Evolutionary conservation across 2,797 vertebrate genomes (phyloP), one percentile per base, ranked within the genome.

Genomic region (Yasuhikotakia modesta): DNA sequence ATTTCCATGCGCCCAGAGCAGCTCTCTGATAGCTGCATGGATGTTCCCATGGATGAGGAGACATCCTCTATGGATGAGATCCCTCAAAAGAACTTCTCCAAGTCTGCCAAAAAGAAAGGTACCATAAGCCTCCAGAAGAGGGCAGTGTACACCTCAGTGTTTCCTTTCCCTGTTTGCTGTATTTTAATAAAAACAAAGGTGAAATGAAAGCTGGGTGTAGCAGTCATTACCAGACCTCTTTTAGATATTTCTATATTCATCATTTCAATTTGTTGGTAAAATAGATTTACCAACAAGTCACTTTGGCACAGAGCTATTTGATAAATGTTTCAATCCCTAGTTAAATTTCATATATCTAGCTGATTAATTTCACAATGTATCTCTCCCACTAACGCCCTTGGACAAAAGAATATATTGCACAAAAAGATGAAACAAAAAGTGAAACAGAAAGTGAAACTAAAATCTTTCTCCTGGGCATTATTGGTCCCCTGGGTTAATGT

Each of bases 71-170:
- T 90, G 89, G 93, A 95, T 52, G 94, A 95, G 69, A 87, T 90
- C 76, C 87, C 90, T 17, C 92, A 87, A 60, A 95, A 90, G 83
- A 90, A 85, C 70, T 72, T 84, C 58, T 83, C 87, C 83, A 94
- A 94, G 89, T 87, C 91, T 3, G 92, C 91, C 85, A 92, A 95
- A 91, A 94, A 71, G 85, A 95, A 94, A 95, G 93, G 95, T 96
- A 90, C 84, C 22, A n/a, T 21, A 12, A 4, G 3, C 19, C 46
- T 22, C 46, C 73, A 79, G 70, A 45, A 70, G 81, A 58, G n/a
- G 78, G 52, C 57, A 69, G 67, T 75, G 39, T 64, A 24, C 24
- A 66, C 50, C 17, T 66, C 22, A 45, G 5, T 72, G 10, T 66
- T 43, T 43, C 32, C 35, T n/a, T 19, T 10, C 39, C 39, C 10